These are phyloP conservation scores for Huso huso DNA, from an alignment of 2,797 vertebrate genomes.

Conservation along the genomic window DNA sequence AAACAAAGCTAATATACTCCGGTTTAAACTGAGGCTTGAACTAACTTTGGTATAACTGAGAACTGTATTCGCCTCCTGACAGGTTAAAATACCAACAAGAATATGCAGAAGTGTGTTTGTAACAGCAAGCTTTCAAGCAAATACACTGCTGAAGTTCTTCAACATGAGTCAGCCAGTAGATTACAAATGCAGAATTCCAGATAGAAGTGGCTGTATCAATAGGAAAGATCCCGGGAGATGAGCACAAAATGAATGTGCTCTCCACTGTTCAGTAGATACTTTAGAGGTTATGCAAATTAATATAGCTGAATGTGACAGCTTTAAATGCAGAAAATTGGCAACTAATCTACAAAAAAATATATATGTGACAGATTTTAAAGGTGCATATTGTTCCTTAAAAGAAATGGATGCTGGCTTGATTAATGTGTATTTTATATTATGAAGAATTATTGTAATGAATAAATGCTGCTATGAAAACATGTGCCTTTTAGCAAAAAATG, in stretches of 20 bases:
- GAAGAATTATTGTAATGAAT: not conserved
- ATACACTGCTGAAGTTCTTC: constrained; percentile 41
- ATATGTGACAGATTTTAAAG: constrained; percentile 66
- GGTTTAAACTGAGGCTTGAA: not conserved
- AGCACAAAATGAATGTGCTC: constrained; percentile 58
- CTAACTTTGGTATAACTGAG: constrained; percentile 23
- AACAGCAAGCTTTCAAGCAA: constrained; percentile 24
- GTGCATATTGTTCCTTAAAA: constrained; percentile 46
- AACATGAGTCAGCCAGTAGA: constrained; percentile 50
- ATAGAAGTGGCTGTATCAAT: constrained; percentile 61
- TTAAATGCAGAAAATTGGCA: constrained; percentile 70
- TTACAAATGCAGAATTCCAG: constrained; percentile 55
- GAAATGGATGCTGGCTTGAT: constrained; percentile 46
- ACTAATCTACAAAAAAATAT: constrained; percentile 61
- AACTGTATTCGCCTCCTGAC: constrained; percentile 43
- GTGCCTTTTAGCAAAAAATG: constrained; percentile 48
- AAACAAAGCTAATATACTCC: not conserved
- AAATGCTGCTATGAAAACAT: constrained; percentile 8
- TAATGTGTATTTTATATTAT: too few relatives aligned
- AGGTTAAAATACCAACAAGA: constrained; percentile 30
- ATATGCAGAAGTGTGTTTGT: constrained; percentile 30
- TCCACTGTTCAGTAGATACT: constrained; percentile 37
- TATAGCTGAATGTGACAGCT: constrained; percentile 58
- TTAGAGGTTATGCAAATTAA: constrained; percentile 72
- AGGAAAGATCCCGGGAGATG: constrained; percentile 52